Evolutionary conservation across 2,113 vertebrate species (phyloP).

Genomic region (Leuciscus idus): DNA sequence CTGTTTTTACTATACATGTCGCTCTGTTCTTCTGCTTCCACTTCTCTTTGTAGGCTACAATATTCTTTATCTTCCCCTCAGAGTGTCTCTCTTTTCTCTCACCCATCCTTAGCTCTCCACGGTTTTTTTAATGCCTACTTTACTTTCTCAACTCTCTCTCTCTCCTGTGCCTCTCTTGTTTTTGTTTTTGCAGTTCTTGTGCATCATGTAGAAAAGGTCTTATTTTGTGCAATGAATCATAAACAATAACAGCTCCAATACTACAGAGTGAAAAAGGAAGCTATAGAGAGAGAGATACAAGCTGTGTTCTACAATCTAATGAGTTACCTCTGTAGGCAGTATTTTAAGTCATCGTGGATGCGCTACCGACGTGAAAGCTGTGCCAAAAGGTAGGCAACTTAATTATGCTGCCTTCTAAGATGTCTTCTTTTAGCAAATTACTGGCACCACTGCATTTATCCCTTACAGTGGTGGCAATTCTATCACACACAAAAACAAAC

Average conservation of each 20-base stretch:
- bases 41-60: slow-evolving; percentile 24
- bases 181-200: neutral
- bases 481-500: neutral
- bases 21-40: slow-evolving; percentile 14
- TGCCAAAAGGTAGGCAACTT: neutral
- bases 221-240: slow-evolving; percentile 36
- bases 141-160: neutral
- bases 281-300: slow-evolving; percentile 6
- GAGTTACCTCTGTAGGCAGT: neutral
- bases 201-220: slow-evolving; percentile 31
- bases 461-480: neutral
- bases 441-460: neutral
- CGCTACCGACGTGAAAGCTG: neutral
- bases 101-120: neutral
- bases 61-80: neutral
- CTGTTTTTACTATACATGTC: slow-evolving; percentile 6
- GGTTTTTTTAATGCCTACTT: neutral
- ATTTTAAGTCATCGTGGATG: neutral
- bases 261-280: neutral
- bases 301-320: slow-evolving; percentile 2
- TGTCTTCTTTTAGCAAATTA: neutral
- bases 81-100: neutral
- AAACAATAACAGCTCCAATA: slow-evolving; percentile 34
- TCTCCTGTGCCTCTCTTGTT: neutral
- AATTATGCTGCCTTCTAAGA: neutral